Conservation (phyloP, 2,113 vertebrate genomes). For the Bagarius yarrelli region DNA sequence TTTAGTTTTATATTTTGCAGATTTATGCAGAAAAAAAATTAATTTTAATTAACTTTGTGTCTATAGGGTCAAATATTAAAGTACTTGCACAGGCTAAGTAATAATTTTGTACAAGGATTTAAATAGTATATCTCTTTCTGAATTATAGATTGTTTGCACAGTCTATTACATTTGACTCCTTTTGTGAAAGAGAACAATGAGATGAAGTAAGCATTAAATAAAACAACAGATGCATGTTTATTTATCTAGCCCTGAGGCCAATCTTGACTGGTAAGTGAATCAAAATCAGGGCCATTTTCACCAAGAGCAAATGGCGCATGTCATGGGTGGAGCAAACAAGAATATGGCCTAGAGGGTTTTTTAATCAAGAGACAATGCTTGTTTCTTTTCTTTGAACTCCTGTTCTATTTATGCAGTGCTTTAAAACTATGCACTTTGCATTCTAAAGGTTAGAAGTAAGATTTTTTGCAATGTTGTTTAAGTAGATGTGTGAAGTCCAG, state of each 20-base stretch:
- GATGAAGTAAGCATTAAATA: slow-evolving; percentile 55
- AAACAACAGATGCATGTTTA: slow-evolving; percentile 64
- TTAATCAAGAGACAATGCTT: slow-evolving; percentile 58
- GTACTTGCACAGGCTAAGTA: too few relatives aligned
- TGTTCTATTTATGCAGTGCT: slow-evolving; percentile 5
- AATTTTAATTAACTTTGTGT: too few relatives aligned
- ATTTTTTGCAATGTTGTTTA: slow-evolving; percentile 33
- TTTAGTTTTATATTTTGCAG: too few relatives aligned
- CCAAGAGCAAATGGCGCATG: slow-evolving; percentile 67
- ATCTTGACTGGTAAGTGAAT: slow-evolving; percentile 53
- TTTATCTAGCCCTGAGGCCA: slow-evolving; percentile 58
- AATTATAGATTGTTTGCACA: slow-evolving; percentile 40
- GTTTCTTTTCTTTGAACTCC: slow-evolving; percentile 20
- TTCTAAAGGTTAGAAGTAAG: slow-evolving; percentile 31
- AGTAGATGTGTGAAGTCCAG: too few relatives aligned
- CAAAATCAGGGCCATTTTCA: slow-evolving; percentile 64
- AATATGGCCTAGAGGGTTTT: slow-evolving; percentile 61
- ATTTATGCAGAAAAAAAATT: too few relatives aligned
- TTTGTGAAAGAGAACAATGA: slow-evolving; percentile 18
- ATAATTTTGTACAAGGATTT: slow-evolving; percentile 34
- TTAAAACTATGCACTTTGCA: slow-evolving; percentile 30
- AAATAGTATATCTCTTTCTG: slow-evolving; percentile 37
- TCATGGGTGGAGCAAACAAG: slow-evolving; percentile 57
- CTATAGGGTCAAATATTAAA: slow-evolving; percentile 18
- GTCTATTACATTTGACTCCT: slow-evolving; percentile 24